Base-by-base conservation (phyloP, 2,113 vertebrate genomes). In the Ginglymostoma cirratum region DNA sequence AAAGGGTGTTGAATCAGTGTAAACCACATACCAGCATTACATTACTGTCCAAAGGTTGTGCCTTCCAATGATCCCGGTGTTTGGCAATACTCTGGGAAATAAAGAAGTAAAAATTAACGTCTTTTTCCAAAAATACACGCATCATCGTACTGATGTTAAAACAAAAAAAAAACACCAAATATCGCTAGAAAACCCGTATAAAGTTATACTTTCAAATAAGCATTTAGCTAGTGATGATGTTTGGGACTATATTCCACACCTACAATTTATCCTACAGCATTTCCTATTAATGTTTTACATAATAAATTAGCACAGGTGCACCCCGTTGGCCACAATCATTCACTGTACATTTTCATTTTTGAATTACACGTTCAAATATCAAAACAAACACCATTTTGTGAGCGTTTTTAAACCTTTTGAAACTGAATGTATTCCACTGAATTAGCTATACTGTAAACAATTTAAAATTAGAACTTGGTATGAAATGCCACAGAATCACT, bases 11-110 rank as follows among this genome's bases (percentile, higher is more conserved):
- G 7, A 52, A 61, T 61, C 48, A 52, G 30, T 34, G 30, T 4
- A 72, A 24, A 52, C 14, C 23, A 95, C 94, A 2, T 95, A 99
- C 99, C 98, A 99, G 98, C 42, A 97, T 96, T 66, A 99, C 99
- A 5, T 99, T 99, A 96, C 98, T 98, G 96, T 99, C 99, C 97
- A 99, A 97, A 94, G 98, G 97, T 38, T 99, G 98, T 95, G 97
- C 97, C 96, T 97, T 98, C 99, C 99, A 99, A 97, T 98, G 98
- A 96, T 96, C 97, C 96, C 98, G 98, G 97, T 98, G 98, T 96
- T 98, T 99, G 97, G 98, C 97, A 96, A 99, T 98, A 96, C 97
- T 99, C 99, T 99, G 96, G 92, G 97, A 97, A 83, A 66, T 97
- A 97, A 96, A 97, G 97, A 69, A 30, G 66, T 6, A 92, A 85